phyloP scores from a whole-genome alignment of 2,113 vertebrate genomes.

The Columba janthina region DNA sequence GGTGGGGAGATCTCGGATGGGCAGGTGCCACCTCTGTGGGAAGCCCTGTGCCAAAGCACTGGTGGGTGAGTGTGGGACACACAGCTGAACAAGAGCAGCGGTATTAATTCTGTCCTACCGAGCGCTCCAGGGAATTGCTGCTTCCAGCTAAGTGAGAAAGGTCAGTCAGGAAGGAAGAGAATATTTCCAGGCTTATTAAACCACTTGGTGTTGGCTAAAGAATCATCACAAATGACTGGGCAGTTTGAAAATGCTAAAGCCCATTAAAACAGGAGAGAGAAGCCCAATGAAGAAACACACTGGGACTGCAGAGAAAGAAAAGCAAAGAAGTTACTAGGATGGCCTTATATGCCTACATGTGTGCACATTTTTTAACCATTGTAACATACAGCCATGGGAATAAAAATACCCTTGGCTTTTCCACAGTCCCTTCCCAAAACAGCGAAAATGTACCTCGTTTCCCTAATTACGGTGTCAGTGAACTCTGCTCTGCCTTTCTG shows the following conservation, averaged over 20 bases:
- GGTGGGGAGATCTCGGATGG: background rate
- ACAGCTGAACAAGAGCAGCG: background rate
- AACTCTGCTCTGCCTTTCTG: background rate
- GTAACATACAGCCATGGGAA: background rate
- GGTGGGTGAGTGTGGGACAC: background rate
- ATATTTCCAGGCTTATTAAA: background rate
- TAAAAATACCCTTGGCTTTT: background rate
- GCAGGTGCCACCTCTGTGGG: accelerated
- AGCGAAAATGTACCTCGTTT: accelerated
- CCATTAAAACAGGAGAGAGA: background rate
- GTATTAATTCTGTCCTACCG: background rate
- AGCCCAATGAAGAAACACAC: background rate
- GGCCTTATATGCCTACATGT: background rate
- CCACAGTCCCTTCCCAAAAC: background rate
- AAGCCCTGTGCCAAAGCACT: background rate
- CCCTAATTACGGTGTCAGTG: background rate
- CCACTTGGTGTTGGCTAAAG: background rate
- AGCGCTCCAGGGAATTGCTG: background rate
- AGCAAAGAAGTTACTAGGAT: background rate
- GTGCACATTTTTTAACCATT: background rate
- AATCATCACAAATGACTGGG: background rate
- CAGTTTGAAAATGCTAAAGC: background rate
- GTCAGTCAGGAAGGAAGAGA: background rate
- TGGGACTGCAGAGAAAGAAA: background rate
- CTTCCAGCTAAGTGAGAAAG: background rate